Conservation (phyloP, 35 echinoderm and acorn worm species). For the Acanthaster planci region DNA sequence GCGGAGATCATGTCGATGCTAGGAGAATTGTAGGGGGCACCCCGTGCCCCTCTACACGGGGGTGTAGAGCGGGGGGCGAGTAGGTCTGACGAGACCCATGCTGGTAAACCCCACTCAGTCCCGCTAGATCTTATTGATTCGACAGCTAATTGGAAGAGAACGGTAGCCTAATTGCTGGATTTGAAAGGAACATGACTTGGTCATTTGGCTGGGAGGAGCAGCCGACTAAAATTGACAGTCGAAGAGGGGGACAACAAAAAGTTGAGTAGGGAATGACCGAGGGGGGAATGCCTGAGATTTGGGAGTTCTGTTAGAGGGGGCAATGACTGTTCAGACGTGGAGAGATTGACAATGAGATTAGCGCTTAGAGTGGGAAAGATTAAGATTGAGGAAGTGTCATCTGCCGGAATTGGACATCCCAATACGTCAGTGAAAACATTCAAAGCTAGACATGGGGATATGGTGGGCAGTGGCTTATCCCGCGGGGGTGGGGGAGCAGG, state of each 20-base stretch:
- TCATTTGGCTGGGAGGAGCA: conserved; percentile 5
- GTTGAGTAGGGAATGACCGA: not conserved
- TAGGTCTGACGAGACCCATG: not conserved
- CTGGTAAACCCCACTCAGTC: not conserved
- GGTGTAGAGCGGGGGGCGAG: not conserved
- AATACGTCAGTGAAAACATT: too few species aligned
- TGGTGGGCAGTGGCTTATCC: too few species aligned
- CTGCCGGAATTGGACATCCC: too few species aligned
- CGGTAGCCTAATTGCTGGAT: conserved; percentile 14
- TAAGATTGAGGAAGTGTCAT: too few species aligned
- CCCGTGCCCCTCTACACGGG: not conserved
- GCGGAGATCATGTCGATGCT: not conserved
- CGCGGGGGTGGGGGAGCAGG: too few species aligned
- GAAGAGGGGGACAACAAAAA: not conserved
- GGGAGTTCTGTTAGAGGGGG: not conserved
- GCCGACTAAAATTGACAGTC: not conserved
- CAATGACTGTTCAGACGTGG: not conserved
- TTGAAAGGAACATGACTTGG: conserved; percentile 1
- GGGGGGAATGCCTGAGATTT: not conserved
- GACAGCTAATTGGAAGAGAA: conserved; percentile 16
- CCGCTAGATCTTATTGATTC: conserved; percentile 9
- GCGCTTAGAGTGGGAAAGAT: too few species aligned
- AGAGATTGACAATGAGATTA: not conserved
- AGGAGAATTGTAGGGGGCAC: not conserved
- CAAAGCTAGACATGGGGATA: too few species aligned